Evolutionary conservation across 2,113 vertebrate species (phyloP).

Genomic region (Manacus vitellinus): DNA sequence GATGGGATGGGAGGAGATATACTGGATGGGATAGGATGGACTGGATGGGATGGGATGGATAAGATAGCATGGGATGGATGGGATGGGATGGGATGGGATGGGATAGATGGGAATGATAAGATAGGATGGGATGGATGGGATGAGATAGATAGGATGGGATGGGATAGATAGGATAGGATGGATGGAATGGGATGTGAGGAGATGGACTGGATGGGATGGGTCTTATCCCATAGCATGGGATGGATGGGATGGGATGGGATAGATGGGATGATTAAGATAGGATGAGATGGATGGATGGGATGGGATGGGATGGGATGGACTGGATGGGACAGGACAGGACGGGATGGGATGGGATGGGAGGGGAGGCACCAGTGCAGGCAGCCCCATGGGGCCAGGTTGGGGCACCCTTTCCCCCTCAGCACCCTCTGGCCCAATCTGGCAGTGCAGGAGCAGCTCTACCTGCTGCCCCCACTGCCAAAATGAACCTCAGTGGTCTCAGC

Average conservation of each 20-base stretch:
- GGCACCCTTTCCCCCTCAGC: not conserved
- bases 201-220: not conserved
- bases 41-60: no score
- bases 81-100: not conserved
- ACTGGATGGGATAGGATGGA: not conserved
- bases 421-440: not conserved
- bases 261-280: not conserved
- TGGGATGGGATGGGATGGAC: not conserved
- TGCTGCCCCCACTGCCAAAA: not conserved
- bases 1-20: not conserved
- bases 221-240: no score
- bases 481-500: rapidly evolving
- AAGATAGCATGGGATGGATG: not conserved
- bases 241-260: not conserved
- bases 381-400: not conserved
- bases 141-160: no score
- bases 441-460: not conserved
- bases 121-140: no score
- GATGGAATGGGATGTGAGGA: not conserved
- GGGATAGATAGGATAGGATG: no score
- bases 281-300: no score
- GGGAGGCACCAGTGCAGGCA: not conserved
- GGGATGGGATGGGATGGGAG: not conserved
- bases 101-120: not conserved
- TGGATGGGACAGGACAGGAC: not conserved